phyloP scores from a whole-genome alignment of 2,797 vertebrate genomes.

The Tarsius wallacei region DNA sequence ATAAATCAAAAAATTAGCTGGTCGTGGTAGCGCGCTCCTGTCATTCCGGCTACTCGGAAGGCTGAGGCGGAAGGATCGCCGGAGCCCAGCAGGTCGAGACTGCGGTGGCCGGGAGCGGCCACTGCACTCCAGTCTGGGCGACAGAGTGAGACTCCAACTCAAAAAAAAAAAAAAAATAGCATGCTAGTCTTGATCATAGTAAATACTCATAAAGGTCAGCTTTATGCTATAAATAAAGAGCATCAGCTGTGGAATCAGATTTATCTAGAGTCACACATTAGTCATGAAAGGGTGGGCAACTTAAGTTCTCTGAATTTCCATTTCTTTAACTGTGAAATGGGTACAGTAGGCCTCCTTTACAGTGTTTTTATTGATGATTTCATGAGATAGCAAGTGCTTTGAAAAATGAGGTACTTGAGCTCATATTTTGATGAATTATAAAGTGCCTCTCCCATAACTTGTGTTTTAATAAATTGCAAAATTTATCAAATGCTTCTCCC shows the following conservation, averaged over 20 bases:
- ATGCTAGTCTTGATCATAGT: neutral
- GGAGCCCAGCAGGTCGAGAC: too few species aligned
- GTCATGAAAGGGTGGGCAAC: neutral
- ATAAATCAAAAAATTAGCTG: too few species aligned
- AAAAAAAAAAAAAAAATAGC: too few species aligned
- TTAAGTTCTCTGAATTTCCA: neutral
- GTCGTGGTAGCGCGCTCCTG: too few species aligned
- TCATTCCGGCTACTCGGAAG: too few species aligned
- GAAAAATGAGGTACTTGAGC: neutral
- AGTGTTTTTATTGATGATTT: constrained; percentile 30
- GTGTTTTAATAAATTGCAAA: constrained; percentile 22
- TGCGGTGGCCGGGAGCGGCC: too few species aligned
- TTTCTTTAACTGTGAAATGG: constrained; percentile 1
- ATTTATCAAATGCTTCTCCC: neutral
- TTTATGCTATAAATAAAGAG: neutral
- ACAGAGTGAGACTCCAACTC: too few species aligned
- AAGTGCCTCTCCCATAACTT: neutral
- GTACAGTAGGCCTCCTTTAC: neutral
- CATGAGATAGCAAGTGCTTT: neutral
- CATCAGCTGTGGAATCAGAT: neutral
- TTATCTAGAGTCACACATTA: neutral
- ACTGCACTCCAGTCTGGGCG: too few species aligned
- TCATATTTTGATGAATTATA: neutral
- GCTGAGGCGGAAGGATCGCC: too few species aligned
- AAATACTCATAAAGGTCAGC: neutral